Base-by-base conservation (phyloP, 2,888 invertebrate genomes). In the Acholoe squamosa region DNA sequence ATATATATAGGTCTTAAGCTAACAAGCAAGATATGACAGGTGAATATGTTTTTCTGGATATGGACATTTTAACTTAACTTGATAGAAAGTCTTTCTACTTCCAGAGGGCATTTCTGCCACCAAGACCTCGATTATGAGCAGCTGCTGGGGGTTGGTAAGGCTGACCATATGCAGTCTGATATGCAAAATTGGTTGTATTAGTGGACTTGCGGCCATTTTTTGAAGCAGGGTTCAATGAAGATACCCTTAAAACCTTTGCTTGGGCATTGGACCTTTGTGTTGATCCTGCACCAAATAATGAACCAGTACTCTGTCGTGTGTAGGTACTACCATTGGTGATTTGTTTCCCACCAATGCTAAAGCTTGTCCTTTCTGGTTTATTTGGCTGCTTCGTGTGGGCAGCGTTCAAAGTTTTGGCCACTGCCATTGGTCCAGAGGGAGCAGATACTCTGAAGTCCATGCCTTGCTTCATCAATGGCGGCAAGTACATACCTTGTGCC, bases 401-500 rank as follows among this genome's bases (percentile, higher is more conserved):
- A 51, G 86, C 52, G 28, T 86, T 86, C 12, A 86, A 31, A 19
- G 86, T 54, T 28, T 86, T 86, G 28, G 86, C 86, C 25, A 86
- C 31, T 31, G 86, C 86, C 86, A 86, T 54, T 25, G 86, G 86
- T 28, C 86, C 86, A 28, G 86, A 86, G 14, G 86, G 52, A 14
- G 52, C 86, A 0, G 86, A 86, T 1, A 86, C 54, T 19, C 86
- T n/a, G 86, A 86, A 86, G 86, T 86, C 86, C 54, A 86, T 86
- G 28, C 86, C 86, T 86, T 86, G 86, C 28, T 86, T 86, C 86
- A 86, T 86, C 10, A 86, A 28, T 25, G 86, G 86, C 0, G 86
- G 86, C 14, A 86, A 56, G 31, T 86, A 86, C 86, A 86, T 86
- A 31, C 86, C 86, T 52, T 86, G 86, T 3, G 86, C 54, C 10